Conservation (phyloP, 2,888 invertebrate species). For the Andricus quercusramuli region DNA sequence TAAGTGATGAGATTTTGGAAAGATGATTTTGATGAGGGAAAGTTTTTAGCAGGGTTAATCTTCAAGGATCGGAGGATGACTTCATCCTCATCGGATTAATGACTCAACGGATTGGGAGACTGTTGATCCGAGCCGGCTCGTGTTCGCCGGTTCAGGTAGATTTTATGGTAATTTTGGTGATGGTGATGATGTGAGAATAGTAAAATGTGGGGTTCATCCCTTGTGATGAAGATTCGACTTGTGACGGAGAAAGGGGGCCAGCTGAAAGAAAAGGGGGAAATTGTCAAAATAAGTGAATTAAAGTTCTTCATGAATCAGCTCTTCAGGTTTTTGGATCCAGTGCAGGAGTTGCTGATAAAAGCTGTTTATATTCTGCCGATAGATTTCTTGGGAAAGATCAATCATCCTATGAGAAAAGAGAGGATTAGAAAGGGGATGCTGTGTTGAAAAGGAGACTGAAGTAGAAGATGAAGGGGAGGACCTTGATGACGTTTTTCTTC, state of each 20-base stretch:
- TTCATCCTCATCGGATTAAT: conserved; percentile 50
- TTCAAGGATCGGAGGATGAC: conserved; percentile 36
- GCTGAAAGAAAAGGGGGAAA: not conserved
- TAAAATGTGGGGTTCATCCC: conserved; percentile 11
- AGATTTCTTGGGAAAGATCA: not conserved
- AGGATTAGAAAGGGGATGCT: conserved; percentile 47
- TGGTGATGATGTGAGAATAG: conserved; percentile 14
- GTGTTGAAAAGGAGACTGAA: conserved; percentile 46
- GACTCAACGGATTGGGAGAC: conserved; percentile 57
- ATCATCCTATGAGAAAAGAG: conserved; percentile 5
- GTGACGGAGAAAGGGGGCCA: conserved; percentile 3
- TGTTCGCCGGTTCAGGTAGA: conserved; percentile 13
- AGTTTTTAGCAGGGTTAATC: not conserved
- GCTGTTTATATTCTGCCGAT: not conserved
- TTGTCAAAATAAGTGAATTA: too few species aligned
- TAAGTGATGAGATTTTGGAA: not conserved
- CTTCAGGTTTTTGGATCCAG: too few species aligned
- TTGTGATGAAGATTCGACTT: not conserved
- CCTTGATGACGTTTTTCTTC: conserved; percentile 23
- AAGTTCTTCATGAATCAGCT: too few species aligned
- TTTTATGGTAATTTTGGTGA: not conserved
- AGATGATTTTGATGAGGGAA: not conserved
- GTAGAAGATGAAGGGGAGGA: conserved; percentile 46
- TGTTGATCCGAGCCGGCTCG: conserved; percentile 48
- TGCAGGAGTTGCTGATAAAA: too few species aligned